phyloP scores from a whole-genome alignment of 2,797 vertebrate genomes.

The Thamnophis elegans region DNA sequence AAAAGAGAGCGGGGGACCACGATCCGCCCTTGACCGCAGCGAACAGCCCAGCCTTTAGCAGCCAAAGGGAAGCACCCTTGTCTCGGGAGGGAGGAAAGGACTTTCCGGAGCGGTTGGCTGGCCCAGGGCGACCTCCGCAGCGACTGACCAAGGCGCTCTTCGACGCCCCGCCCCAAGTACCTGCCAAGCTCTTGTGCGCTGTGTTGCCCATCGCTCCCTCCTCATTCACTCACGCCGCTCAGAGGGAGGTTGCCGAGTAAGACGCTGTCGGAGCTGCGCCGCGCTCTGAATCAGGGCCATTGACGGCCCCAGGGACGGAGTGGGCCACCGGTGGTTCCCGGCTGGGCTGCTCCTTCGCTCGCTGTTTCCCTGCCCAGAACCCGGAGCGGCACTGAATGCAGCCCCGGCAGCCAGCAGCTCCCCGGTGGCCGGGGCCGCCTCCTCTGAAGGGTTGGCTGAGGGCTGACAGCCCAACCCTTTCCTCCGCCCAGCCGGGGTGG shows the following conservation, averaged over 20 bases:
- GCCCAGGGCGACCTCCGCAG: not conserved
- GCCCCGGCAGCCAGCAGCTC: not conserved
- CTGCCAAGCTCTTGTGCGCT: conserved; percentile 69
- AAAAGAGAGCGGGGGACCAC: not conserved
- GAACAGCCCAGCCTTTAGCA: not conserved
- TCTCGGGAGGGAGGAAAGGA: not conserved
- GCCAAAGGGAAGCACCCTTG: not conserved
- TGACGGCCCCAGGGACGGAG: conserved; percentile 22
- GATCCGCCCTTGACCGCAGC: not conserved
- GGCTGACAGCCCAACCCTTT: not conserved
- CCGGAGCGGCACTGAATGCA: conserved; percentile 26
- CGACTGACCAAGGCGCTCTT: not conserved
- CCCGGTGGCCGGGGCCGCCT: conserved; percentile 27
- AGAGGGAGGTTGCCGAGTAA: not conserved
- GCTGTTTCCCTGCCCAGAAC: not conserved
- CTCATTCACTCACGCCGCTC: conserved; percentile 43
- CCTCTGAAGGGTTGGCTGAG: conserved; percentile 2
- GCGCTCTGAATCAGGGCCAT: conserved; percentile 58
- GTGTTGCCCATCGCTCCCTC: conserved; percentile 68
- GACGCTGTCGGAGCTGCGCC: conserved; percentile 31
- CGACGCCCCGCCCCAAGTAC: conserved; percentile 38
- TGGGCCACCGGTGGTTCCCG: not conserved
- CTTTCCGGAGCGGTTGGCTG: not conserved
- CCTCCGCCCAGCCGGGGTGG: conserved; percentile 27
- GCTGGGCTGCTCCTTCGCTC: not conserved